Conservation (phyloP, 2,113 vertebrate species). For the Nothoprocta pentlandii region DNA sequence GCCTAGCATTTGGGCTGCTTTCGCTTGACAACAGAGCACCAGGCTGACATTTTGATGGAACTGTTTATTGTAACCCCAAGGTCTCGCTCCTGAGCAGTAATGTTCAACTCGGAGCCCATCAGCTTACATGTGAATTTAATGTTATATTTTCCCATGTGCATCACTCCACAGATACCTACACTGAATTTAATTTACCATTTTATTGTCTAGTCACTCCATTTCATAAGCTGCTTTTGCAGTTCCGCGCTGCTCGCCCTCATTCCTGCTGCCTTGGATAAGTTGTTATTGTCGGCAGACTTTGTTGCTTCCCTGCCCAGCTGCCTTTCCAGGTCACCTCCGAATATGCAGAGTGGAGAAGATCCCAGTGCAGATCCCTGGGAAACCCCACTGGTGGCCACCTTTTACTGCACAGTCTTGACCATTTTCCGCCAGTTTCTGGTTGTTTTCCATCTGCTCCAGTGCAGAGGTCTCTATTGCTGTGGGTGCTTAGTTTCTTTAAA, state of each 20-base stretch:
- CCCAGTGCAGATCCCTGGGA: background rate
- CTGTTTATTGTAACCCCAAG: conserved; percentile 53
- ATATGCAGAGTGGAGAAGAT: background rate
- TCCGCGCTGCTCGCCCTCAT: background rate
- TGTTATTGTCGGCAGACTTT: background rate
- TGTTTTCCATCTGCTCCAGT: background rate
- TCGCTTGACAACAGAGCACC: conserved; percentile 33
- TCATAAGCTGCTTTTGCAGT: conserved; percentile 36
- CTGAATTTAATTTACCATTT: conserved; percentile 58
- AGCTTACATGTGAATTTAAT: conserved; percentile 48
- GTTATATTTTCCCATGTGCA: conserved; percentile 57
- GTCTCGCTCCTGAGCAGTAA: conserved; percentile 27
- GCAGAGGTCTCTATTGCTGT: background rate
- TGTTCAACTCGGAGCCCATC: conserved; percentile 45
- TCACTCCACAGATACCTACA: conserved; percentile 39
- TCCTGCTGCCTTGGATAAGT: background rate
- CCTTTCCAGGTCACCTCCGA: background rate
- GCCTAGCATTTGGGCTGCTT: conserved; percentile 26
- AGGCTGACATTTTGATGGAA: conserved; percentile 64
- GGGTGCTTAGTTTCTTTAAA: conserved; percentile 6
- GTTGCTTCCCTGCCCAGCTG: background rate
- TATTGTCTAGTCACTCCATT: conserved; percentile 57
- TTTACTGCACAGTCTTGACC: background rate
- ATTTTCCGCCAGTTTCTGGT: background rate
- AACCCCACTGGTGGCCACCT: background rate